Conservation (phyloP, 2,797 vertebrate genomes). For the Neoniphon sammara region DNA sequence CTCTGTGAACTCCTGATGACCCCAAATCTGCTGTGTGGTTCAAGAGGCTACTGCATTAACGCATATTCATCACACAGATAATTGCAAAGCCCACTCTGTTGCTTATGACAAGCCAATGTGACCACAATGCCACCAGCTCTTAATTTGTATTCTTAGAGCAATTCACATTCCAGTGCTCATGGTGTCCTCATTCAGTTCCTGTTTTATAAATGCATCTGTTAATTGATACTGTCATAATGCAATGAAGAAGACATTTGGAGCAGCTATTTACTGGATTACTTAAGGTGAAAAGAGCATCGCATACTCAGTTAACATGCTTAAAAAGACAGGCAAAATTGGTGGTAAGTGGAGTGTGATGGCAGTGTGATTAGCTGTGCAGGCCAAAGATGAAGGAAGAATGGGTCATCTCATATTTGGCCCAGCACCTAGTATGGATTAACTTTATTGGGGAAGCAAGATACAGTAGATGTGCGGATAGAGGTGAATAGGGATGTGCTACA, state of each 20-base stretch:
- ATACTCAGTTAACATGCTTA: conserved; percentile 55
- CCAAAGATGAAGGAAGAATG: conserved; percentile 41
- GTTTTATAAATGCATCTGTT: conserved; percentile 73
- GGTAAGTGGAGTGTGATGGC: conserved; percentile 64
- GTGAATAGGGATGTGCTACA: neutral
- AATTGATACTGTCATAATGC: conserved; percentile 73
- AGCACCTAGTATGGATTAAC: conserved; percentile 5
- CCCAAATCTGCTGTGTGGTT: conserved; percentile 55
- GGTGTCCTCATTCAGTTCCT: conserved; percentile 65
- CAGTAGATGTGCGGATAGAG: neutral
- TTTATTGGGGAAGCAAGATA: conserved; percentile 4
- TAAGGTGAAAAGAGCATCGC: conserved; percentile 67
- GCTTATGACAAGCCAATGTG: conserved; percentile 70
- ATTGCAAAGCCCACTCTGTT: conserved; percentile 65
- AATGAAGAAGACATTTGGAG: conserved; percentile 65
- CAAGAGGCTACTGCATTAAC: conserved; percentile 67
- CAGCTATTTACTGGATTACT: conserved; percentile 62
- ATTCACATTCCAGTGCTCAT: conserved; percentile 70
- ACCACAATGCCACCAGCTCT: conserved; percentile 50
- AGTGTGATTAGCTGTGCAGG: conserved; percentile 58
- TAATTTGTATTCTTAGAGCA: conserved; percentile 73
- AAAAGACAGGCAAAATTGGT: conserved; percentile 55
- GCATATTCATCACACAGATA: conserved; percentile 75
- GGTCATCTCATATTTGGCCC: neutral
- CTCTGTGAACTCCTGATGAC: conserved; percentile 67